Evolutionary conservation across 2,888 invertebrate genomes (phyloP).

Genomic region (Anodontia alba): DNA sequence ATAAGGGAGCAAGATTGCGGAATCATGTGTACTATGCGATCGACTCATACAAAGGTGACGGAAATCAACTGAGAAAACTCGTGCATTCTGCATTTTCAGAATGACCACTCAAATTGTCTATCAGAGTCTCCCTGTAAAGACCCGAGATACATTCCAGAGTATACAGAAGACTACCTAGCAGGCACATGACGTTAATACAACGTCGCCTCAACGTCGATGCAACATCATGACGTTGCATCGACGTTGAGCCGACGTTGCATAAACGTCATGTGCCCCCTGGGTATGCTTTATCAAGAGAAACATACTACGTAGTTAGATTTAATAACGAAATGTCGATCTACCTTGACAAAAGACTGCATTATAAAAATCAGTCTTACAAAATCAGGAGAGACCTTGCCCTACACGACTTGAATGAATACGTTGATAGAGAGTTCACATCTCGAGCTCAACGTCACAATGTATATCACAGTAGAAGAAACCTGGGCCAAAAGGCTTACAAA

Average conservation of each 20-base stretch:
- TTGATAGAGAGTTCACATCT: conserved; percentile 24
- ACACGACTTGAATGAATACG: conserved; percentile 29
- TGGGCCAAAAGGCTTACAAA: too few species aligned
- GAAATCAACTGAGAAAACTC: background rate
- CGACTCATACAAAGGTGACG: background rate
- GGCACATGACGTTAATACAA: too few species aligned
- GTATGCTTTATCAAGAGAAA: conserved; percentile 18
- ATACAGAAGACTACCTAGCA: background rate
- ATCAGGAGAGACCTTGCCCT: conserved; percentile 15
- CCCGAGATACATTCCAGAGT: conserved; percentile 18
- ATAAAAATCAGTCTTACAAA: background rate
- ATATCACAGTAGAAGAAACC: too few species aligned
- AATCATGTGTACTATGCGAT: conserved; percentile 15
- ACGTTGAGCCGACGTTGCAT: too few species aligned
- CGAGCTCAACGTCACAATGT: too few species aligned
- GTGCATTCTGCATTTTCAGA: conserved; percentile 25
- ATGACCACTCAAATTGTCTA: conserved; percentile 11
- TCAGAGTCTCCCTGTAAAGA: conserved; percentile 14
- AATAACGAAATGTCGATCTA: conserved; percentile 23
- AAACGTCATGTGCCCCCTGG: too few species aligned
- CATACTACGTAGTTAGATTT: conserved; percentile 30
- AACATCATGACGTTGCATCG: too few species aligned
- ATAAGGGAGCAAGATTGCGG: conserved; percentile 1
- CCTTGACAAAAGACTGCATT: conserved; percentile 28
- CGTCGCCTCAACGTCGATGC: too few species aligned